Base-by-base conservation (phyloP, 2,797 vertebrate genomes). In the Acipenser ruthenus region DNA sequence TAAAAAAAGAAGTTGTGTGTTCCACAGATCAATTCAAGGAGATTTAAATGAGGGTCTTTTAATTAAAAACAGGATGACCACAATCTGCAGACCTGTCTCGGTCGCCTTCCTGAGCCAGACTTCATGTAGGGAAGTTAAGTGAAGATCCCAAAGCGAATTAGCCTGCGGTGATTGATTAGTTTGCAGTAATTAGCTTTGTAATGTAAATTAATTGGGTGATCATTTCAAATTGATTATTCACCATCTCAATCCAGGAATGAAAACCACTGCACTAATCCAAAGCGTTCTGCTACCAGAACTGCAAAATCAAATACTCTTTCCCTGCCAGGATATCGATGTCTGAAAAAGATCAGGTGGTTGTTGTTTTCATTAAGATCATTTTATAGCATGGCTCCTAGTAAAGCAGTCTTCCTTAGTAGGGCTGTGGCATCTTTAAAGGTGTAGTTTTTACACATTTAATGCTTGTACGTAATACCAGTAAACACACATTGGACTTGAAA, bases 161-260 rank as follows among this genome's bases (percentile, higher is more conserved):
- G 85, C 76, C 84, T 78, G 82, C 83, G 82, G 85, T 87, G 87
- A 89, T 88, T 88, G 87, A 89, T 88, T 84, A 79, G 77, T 76
- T 81, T 78, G 82, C 82, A 84, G 80, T 87, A 88, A 90, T 90
- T 88, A 87, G 85, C 83, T 37, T 37, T 71, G 67, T 71, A 78
- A 81, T 77, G 74, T 79, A 80, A 80, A 82, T 72, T 71, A 82
- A 81, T 5, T 37, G 37, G 37, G 37, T 37, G 37, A 37, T 37
- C 4, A 37, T 37, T 37, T 37, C 37, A 37, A 37, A 37, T 37
- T 37, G 37, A 37, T 37, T 37, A 37, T 37, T 37, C 37, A 37
- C 37, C 37, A 37, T 37, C 37, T 37, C 37, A 37, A 37, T 37
- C 37, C 37, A 6, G 15, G 55, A 58, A 58, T n/a, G 55, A 58